These are phyloP conservation scores for Sternotherus odoratus DNA, from an alignment of 2,797 vertebrate species.

Conservation along the genomic window DNA sequence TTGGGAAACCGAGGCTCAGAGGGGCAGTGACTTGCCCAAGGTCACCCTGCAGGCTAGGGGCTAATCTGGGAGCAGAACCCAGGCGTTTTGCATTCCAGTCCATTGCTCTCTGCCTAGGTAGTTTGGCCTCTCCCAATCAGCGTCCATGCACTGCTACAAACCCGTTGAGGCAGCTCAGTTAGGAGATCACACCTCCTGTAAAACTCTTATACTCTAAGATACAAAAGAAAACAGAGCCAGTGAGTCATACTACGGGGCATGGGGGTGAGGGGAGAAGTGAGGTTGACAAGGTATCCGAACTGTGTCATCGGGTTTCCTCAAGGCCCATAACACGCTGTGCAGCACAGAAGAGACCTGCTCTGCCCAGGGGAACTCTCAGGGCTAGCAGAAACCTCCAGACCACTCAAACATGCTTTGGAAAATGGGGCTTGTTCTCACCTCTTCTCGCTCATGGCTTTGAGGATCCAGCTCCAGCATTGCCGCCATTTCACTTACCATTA, in stretches of 20 bases:
- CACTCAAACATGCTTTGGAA: background rate
- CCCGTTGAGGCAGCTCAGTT: conserved; percentile 53
- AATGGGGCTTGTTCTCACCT: background rate
- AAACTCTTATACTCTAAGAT: conserved; percentile 11
- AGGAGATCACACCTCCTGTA: background rate
- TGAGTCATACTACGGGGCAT: conserved; percentile 23
- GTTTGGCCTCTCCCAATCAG: background rate
- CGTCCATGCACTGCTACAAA: background rate
- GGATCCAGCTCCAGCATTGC: background rate
- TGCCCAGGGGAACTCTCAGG: background rate
- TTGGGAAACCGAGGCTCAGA: no score
- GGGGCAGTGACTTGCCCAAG: background rate
- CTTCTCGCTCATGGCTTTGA: fast-evolving
- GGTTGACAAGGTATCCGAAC: background rate
- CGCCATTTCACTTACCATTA: background rate
- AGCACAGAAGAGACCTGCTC: background rate
- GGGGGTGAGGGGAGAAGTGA: background rate
- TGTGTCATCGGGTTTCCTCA: background rate
- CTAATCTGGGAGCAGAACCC: no score
- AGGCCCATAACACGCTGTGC: background rate
- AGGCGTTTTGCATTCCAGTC: background rate
- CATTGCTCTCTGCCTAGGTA: background rate
- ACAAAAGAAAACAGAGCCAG: conserved; percentile 60
- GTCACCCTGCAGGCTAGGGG: no score
- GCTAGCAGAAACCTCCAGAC: background rate